A percentile compares a stretch with the other conserved stretches of the same genome.
These are phyloP conservation scores for Morpho helenor DNA, from an alignment of 2,888 invertebrate species.

Conservation along the genomic window DNA sequence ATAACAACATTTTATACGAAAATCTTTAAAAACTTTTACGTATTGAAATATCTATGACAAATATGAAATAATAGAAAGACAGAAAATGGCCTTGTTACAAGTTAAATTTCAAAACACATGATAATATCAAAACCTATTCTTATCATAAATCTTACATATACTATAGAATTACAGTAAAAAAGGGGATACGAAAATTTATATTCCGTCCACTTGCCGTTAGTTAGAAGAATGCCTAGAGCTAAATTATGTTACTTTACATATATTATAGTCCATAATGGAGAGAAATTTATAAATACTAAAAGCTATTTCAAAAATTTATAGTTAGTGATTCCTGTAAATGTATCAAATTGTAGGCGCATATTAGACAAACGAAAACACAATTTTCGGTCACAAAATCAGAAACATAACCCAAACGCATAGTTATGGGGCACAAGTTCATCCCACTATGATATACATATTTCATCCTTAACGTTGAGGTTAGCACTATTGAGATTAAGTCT, in stretches of 20 bases:
- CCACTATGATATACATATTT: too few species aligned
- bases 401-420: constrained; percentile 1
- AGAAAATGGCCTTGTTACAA: constrained; percentile 16
- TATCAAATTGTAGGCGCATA: constrained; percentile 19
- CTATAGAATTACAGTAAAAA: constrained; percentile 56
- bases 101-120: constrained; percentile 16
- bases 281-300: constrained; percentile 47
- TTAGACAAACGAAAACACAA: constrained; percentile 13
- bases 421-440: not conserved
- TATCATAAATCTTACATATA: constrained; percentile 29
- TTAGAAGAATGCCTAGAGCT: constrained; percentile 68
- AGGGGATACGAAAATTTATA: constrained; percentile 46
- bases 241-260: constrained; percentile 47
- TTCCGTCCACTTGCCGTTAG: constrained; percentile 39
- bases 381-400: constrained; percentile 12
- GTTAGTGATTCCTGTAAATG: constrained; percentile 15
- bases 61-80: constrained; percentile 42
- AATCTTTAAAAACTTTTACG: constrained; percentile 6
- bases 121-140: constrained; percentile 24
- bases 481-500: too few species aligned
- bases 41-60: constrained; percentile 37
- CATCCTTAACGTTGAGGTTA: too few species aligned
- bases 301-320: constrained; percentile 27
- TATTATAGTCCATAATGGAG: constrained; percentile 37
- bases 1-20: constrained; percentile 20